Percentiles rank a stretch among this genome's conserved stretches.
These are phyloP conservation scores for Phataginus tetradactyla DNA, from an alignment of 2,797 vertebrate genomes.

Conservation along the genomic window DNA sequence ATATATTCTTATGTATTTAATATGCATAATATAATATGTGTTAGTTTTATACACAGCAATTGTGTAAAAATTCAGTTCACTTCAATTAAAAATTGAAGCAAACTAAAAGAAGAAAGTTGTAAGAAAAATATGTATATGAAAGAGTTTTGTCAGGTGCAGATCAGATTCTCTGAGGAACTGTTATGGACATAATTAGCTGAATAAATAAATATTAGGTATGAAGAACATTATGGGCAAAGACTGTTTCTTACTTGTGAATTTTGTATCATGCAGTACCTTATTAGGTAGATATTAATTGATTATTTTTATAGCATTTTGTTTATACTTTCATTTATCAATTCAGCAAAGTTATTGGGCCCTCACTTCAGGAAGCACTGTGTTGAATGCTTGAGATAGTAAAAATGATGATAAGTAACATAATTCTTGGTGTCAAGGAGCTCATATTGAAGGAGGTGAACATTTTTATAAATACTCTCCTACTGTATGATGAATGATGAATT, in stretches of 20 bases:
- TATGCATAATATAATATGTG: neutral
- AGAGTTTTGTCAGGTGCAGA: neutral
- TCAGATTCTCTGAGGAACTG: neutral
- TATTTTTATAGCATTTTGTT: constrained; percentile 44
- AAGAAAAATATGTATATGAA: neutral
- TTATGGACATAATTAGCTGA: neutral
- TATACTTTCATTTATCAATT: neutral
- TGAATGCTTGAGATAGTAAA: neutral
- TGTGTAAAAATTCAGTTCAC: no score
- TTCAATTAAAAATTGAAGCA: constrained; percentile 8
- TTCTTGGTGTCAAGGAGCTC: constrained; percentile 5
- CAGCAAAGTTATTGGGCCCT: neutral
- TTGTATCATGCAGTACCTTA: neutral
- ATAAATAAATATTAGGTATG: neutral
- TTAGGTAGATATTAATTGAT: neutral
- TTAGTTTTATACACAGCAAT: neutral
- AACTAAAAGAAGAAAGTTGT: neutral
- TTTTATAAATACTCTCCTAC: neutral
- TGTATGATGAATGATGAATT: neutral
- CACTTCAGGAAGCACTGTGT: neutral
- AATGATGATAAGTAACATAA: neutral
- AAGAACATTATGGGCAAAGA: neutral
- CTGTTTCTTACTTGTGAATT: constrained; percentile 2
- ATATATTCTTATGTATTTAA: neutral
- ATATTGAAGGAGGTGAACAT: neutral